Conservation (phyloP, 2,888 invertebrate species). For the Boloria euphrosyne region DNA sequence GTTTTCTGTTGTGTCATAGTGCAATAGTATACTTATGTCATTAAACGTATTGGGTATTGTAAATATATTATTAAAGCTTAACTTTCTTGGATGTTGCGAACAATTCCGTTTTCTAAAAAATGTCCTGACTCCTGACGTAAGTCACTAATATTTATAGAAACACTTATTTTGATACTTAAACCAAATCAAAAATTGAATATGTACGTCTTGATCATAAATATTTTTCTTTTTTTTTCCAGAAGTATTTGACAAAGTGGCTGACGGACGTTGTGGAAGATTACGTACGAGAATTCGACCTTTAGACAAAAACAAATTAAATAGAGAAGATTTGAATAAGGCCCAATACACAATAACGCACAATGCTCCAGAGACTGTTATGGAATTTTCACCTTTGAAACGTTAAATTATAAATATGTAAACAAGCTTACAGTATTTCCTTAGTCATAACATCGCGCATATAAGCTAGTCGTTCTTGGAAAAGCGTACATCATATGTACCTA, state of each 20-base stretch:
- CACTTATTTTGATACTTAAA: no score
- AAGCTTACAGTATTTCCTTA: neutral
- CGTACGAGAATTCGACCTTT: slow-evolving; percentile 68
- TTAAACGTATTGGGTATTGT: no score
- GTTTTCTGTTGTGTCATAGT: no score
- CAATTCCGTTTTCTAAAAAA: no score
- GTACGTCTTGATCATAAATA: neutral
- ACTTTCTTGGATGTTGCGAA: no score
- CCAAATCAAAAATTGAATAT: no score
- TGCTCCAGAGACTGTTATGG: slow-evolving; percentile 58
- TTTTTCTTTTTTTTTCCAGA: slow-evolving; percentile 52
- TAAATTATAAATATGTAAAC: slow-evolving; percentile 23
- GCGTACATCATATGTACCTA: no score
- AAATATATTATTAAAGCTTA: no score
- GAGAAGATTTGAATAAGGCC: slow-evolving; percentile 64
- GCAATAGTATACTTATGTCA: no score
- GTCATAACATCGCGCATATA: neutral
- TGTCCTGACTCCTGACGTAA: no score
- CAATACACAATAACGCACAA: slow-evolving; percentile 66
- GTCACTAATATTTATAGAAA: no score
- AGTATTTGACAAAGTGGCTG: slow-evolving; percentile 65
- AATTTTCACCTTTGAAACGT: slow-evolving; percentile 50
- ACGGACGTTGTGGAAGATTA: slow-evolving; percentile 71
- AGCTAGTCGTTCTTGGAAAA: no score
- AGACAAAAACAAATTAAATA: slow-evolving; percentile 62